phyloP scores from a whole-genome alignment of 2,888 invertebrate genomes.

The Phoronis australis region DNA sequence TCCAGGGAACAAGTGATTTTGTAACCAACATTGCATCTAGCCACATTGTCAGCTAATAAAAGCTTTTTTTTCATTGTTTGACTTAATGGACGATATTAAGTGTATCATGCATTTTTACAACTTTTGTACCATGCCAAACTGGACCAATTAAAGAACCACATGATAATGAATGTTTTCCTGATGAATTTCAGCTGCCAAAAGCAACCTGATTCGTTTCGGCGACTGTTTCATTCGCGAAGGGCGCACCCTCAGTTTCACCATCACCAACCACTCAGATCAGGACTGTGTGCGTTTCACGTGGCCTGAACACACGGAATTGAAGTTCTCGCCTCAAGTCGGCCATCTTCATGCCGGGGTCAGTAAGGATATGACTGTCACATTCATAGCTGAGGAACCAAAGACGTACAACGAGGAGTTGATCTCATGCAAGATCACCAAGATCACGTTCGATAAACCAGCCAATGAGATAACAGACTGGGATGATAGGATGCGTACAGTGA shows the following conservation, averaged over 20 bases:
- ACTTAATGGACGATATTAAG: background rate
- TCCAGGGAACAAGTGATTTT: no score
- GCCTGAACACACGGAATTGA: constrained; percentile 49
- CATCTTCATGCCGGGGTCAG: constrained; percentile 47
- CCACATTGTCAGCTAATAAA: no score
- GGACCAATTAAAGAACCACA: background rate
- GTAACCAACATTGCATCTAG: no score
- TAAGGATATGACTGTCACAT: constrained; percentile 58
- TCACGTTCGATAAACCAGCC: constrained; percentile 42
- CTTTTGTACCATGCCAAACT: background rate
- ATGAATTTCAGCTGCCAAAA: constrained; percentile 42
- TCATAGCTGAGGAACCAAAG: constrained; percentile 54
- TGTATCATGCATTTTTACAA: background rate
- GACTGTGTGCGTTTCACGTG: constrained; percentile 46
- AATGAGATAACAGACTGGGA: constrained; percentile 51
- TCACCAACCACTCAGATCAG: constrained; percentile 48
- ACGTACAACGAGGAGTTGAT: constrained; percentile 32
- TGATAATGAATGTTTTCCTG: background rate
- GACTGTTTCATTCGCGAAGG: constrained; percentile 48
- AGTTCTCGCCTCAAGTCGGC: constrained; percentile 55
- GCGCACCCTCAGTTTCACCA: constrained; percentile 40
- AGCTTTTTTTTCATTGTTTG: background rate
- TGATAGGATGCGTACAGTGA: constrained; percentile 47
- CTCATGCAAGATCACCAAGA: constrained; percentile 41
- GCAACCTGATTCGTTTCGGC: constrained; percentile 49